A percentile compares a stretch with the other conserved stretches of the same genome.
Conservation (phyloP, 2,113 vertebrate genomes). For the Erythrocercus mccallii region DNA sequence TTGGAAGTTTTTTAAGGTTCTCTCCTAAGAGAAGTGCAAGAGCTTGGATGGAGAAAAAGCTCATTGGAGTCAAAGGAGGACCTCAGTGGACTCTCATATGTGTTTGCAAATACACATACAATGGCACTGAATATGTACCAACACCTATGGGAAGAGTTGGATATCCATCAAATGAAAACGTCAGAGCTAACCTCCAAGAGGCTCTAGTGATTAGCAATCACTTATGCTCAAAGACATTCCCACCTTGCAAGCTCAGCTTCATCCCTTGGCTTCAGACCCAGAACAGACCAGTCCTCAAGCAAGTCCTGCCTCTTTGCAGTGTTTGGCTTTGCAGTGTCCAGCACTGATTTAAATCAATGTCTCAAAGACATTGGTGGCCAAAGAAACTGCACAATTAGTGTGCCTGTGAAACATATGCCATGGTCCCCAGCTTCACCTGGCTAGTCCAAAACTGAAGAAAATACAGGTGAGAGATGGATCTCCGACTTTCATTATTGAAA, state of each 20-base stretch:
- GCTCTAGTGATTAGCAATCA: background rate
- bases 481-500: background rate
- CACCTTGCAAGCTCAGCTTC: slow-evolving; percentile 38
- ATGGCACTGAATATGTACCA: background rate
- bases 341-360: background rate
- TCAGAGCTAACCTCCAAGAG: background rate
- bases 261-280: background rate
- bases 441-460: background rate
- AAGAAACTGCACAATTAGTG: background rate
- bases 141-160: background rate
- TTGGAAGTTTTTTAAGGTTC: background rate
- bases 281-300: background rate
- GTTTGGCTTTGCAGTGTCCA: background rate
- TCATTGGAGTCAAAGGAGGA: background rate
- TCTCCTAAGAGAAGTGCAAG: background rate
- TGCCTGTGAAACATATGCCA: background rate
- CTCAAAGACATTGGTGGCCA: background rate
- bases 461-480: background rate
- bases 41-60: background rate
- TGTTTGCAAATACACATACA: background rate
- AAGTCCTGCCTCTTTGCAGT: background rate
- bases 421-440: background rate
- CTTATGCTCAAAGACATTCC: background rate
- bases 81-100: background rate
- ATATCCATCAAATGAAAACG: background rate